Evolutionary conservation across 2,888 invertebrate species (phyloP).

Genomic region (Apamea crenata): DNA sequence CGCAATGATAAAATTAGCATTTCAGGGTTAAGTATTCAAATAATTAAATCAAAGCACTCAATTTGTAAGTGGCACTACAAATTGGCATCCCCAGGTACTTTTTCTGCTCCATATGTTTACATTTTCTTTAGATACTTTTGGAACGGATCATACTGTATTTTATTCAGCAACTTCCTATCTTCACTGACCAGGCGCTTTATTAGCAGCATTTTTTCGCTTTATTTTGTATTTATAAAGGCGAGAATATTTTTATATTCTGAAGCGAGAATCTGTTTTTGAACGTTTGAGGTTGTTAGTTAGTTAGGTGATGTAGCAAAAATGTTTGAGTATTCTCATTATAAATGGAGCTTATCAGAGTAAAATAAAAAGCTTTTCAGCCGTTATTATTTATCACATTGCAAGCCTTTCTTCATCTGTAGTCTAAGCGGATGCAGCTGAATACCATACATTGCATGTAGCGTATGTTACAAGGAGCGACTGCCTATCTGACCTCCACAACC

Average conservation of each 20-base stretch:
- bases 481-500: background rate
- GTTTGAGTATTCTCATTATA: background rate
- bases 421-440: background rate
- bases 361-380: background rate
- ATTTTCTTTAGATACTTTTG: background rate
- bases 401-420: background rate
- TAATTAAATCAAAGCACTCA: too few species aligned
- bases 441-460: too few species aligned
- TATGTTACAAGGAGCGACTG: too few species aligned
- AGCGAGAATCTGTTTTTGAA: slow-evolving; percentile 6
- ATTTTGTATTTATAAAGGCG: slow-evolving; percentile 7
- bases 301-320: slow-evolving; percentile 8
- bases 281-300: background rate
- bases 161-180: slow-evolving; percentile 15
- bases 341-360: too few species aligned
- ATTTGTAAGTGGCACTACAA: background rate
- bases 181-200: slow-evolving; percentile 5
- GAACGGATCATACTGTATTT: background rate
- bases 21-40: background rate
- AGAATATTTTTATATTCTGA: slow-evolving; percentile 7
- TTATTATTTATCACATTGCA: background rate
- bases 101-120: too few species aligned
- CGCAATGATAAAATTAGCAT: background rate
- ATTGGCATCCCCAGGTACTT: background rate
- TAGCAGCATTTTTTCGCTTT: background rate